Evolutionary conservation across 1,140 invertebrate species (phyloP).

Genomic region (Drosophila funebris): DNA sequence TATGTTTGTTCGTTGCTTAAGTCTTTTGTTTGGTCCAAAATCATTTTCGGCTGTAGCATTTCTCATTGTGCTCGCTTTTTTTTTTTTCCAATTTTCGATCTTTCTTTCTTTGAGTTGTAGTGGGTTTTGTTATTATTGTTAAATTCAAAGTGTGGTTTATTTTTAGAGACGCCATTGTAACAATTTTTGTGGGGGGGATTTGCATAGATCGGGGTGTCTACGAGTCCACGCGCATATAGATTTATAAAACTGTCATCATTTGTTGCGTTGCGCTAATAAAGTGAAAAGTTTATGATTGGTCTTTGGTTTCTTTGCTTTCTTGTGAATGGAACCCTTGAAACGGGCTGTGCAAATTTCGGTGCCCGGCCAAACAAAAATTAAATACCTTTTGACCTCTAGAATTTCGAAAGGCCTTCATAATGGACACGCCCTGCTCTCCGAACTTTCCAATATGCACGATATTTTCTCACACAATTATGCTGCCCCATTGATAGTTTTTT

Average conservation of each 20-base stretch:
- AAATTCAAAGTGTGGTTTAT: constrained; percentile 49
- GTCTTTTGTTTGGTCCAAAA: constrained; percentile 58
- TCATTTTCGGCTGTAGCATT: no score
- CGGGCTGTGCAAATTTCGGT: constrained; percentile 48
- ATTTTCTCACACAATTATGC: constrained; percentile 76
- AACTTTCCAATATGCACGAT: constrained; percentile 66
- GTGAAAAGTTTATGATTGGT: constrained; percentile 54
- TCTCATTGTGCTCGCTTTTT: constrained; percentile 30
- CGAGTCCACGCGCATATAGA: constrained; percentile 1
- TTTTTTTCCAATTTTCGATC: no score
- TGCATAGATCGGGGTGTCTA: constrained; percentile 28
- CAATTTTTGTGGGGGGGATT: constrained; percentile 29
- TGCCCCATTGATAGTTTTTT: constrained; percentile 64
- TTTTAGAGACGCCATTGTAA: constrained; percentile 48
- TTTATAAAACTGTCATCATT: constrained; percentile 71
- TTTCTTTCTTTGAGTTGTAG: constrained; percentile 24
- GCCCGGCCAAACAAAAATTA: constrained; percentile 24
- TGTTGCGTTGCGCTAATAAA: constrained; percentile 67
- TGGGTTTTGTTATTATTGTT: constrained; percentile 44
- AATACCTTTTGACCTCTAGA: constrained; percentile 66
- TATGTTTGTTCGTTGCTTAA: constrained; percentile 58
- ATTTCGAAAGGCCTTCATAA: constrained; percentile 54
- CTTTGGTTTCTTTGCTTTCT: background rate
- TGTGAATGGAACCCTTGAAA: constrained; percentile 28
- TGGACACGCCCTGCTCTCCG: constrained; percentile 63